Percentiles rank a stretch among this genome's conserved stretches.
phyloP scores from a whole-genome alignment of 2,113 vertebrate genomes.

The Cacatua alba region DNA sequence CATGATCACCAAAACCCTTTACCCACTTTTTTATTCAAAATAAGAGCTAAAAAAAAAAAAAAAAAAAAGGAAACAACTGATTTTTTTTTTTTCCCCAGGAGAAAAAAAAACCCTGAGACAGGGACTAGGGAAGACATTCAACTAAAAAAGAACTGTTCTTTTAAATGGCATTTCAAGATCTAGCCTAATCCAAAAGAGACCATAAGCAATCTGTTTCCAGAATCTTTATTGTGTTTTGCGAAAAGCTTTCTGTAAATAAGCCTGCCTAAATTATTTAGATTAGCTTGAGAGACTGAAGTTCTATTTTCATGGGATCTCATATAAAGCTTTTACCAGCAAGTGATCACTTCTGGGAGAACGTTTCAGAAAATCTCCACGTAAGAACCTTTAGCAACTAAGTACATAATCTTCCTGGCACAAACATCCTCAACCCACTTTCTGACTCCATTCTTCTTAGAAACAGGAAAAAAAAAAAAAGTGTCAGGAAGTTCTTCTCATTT shows the following conservation, averaged over 20 bases:
- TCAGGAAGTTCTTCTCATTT: neutral
- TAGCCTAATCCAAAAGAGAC: conserved; percentile 25
- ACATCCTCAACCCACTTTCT: neutral
- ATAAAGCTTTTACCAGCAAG: conserved; percentile 38
- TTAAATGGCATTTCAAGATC: neutral
- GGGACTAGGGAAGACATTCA: neutral
- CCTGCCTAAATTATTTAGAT: conserved; percentile 41
- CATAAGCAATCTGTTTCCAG: neutral
- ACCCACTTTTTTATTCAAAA: neutral
- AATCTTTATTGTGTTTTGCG: neutral
- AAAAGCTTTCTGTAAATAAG: conserved; percentile 35
- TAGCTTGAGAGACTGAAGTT: conserved; percentile 22
- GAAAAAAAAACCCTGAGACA: neutral
- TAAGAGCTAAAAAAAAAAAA: neutral
- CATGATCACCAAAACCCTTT: neutral
- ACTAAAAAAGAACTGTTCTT: neutral
- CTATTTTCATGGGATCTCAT: conserved; percentile 19
- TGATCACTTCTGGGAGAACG: conserved; percentile 31
- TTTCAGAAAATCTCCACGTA: conserved; percentile 14
- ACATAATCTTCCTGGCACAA: conserved; percentile 21
- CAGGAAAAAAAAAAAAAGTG: neutral
- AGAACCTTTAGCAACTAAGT: neutral
- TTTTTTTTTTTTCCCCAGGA: neutral
- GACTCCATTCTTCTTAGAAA: neutral
- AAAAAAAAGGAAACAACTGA: neutral